Conservation (phyloP, 2,797 vertebrate genomes). For the Pelochelys cantorii region DNA sequence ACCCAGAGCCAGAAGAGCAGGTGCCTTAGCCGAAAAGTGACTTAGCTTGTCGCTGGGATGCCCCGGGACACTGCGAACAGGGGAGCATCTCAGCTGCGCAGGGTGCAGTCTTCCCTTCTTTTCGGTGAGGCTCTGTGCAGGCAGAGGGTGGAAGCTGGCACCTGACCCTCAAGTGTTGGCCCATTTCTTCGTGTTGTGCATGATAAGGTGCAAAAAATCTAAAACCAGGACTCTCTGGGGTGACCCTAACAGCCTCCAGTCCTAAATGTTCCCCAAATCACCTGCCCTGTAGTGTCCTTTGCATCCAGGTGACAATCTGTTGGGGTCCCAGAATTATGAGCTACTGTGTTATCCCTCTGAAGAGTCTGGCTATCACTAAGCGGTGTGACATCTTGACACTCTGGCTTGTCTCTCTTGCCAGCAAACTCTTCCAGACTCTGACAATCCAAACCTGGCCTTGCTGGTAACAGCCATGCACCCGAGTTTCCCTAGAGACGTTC, state of each 20-base stretch:
- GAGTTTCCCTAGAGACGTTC: neutral
- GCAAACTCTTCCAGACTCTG: neutral
- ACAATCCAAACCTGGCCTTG: neutral
- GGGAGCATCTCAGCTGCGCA: neutral
- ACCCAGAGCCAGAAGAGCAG: neutral
- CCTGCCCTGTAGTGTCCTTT: neutral
- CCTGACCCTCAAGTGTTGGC: neutral
- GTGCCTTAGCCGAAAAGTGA: neutral
- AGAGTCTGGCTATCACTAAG: neutral
- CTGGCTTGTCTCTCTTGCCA: neutral
- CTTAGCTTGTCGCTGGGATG: too few relatives aligned
- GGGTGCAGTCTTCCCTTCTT: neutral
- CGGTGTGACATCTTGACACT: neutral
- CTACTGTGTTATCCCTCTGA: neutral
- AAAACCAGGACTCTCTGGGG: neutral
- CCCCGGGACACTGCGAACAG: neutral
- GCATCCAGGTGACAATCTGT: neutral
- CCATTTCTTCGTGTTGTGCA: neutral
- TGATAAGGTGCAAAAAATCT: neutral
- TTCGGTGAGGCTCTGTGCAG: fast-evolving
- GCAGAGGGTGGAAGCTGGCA: neutral
- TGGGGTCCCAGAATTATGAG: neutral
- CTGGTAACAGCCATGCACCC: neutral
- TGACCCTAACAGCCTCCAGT: neutral
- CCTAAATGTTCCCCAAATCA: neutral